Percentiles rank a stretch among this genome's conserved stretches.
Conservation (phyloP, 2,888 invertebrate species). For the Agriopis marginaria region DNA sequence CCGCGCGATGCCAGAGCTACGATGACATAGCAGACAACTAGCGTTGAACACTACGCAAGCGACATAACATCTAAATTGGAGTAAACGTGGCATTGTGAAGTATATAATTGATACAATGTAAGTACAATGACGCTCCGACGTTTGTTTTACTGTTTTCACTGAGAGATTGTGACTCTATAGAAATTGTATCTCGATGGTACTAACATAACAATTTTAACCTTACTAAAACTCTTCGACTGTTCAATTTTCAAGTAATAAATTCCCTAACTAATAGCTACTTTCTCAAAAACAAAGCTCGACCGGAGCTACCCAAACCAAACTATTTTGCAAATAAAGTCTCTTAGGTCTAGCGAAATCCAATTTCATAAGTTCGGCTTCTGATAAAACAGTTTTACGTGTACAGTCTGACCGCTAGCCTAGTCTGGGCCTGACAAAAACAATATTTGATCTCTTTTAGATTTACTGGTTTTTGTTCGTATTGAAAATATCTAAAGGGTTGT, state of each 20-base stretch:
- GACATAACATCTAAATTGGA: too few relatives aligned
- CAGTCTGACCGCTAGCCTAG: constrained; percentile 2
- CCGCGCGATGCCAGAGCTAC: too few relatives aligned
- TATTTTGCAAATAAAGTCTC: constrained; percentile 29
- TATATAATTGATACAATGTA: too few relatives aligned
- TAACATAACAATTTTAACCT: not conserved
- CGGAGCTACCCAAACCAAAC: constrained; percentile 11
- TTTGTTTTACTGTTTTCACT: too few relatives aligned
- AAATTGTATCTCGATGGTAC: too few relatives aligned
- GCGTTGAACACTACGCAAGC: too few relatives aligned
- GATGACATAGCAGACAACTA: too few relatives aligned
- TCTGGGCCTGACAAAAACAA: not conserved
- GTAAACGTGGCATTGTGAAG: too few relatives aligned
- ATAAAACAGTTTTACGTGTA: constrained; percentile 21
- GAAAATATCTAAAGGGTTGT: not conserved
- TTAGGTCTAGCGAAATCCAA: constrained; percentile 27
- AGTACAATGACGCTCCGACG: too few relatives aligned
- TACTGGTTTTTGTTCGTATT: not conserved
- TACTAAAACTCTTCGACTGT: not conserved
- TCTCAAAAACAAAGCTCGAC: constrained; percentile 5
- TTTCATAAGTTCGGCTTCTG: constrained; percentile 30
- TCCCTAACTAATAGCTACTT: not conserved
- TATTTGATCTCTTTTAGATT: constrained; percentile 4
- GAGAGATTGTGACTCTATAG: too few relatives aligned
- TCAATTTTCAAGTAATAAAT: not conserved